phyloP scores from a whole-genome alignment of 2,113 vertebrate species.

The Carlito syrichta region DNA sequence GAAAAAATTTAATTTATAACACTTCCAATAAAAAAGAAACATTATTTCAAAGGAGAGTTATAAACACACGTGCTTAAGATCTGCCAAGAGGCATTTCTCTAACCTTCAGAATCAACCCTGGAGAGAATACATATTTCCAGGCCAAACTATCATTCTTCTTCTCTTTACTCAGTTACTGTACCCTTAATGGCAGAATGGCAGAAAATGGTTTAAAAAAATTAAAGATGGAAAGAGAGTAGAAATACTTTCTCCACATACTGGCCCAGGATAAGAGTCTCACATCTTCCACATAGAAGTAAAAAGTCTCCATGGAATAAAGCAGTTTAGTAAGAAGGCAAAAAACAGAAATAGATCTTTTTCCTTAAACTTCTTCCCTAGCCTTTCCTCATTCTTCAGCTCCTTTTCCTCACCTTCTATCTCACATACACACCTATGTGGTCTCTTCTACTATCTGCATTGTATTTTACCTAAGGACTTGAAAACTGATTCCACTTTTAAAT shows the following conservation, averaged over 20 bases:
- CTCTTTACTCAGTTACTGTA: background rate
- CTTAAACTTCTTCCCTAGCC: background rate
- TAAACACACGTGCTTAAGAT: background rate
- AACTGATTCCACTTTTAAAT: background rate
- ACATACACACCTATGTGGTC: background rate
- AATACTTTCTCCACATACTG: background rate
- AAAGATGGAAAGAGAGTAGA: background rate
- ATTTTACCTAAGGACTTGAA: slow-evolving; percentile 3
- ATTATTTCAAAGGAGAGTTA: slow-evolving; percentile 2
- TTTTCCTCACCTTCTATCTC: background rate
- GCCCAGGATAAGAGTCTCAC: background rate
- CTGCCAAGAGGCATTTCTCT: background rate
- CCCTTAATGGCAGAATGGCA: background rate
- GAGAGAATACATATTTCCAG: background rate
- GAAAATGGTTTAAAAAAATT: background rate
- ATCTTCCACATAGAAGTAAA: background rate
- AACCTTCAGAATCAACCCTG: background rate
- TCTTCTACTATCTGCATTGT: background rate
- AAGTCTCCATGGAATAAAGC: background rate
- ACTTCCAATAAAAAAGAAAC: background rate
- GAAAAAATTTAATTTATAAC: background rate
- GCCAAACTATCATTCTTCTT: background rate
- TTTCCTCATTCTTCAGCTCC: background rate
- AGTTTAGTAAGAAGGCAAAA: background rate
- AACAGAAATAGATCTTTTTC: background rate